These are phyloP conservation scores for Tympanoctomys barrerae DNA, from an alignment of 2,797 vertebrate species.

Conservation along the genomic window DNA sequence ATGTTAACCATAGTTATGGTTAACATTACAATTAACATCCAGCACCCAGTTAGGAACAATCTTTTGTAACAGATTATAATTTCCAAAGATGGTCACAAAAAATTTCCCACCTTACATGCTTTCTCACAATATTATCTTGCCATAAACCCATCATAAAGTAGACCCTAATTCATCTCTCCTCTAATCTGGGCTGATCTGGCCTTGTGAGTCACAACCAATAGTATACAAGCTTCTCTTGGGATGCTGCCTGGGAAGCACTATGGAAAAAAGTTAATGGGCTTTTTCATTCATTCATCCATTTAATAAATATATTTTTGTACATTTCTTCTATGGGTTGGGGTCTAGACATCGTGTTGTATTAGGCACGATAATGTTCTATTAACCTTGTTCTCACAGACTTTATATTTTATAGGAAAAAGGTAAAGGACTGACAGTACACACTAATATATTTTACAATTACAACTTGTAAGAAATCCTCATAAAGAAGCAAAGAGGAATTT, in stretches of 20 bases:
- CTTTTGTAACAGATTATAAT: conserved; percentile 22
- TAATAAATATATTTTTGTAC: conserved; percentile 52
- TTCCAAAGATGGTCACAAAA: conserved; percentile 40
- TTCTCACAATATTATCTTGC: not conserved
- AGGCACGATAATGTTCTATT: conserved; percentile 22
- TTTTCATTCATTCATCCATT: conserved; percentile 40
- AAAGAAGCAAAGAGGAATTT: conserved; percentile 48
- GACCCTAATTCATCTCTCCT: conserved; percentile 30
- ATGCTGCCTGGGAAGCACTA: not conserved
- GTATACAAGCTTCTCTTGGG: not conserved
- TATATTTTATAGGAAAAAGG: conserved; percentile 14
- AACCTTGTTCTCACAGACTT: conserved; percentile 2
- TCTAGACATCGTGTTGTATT: not conserved
- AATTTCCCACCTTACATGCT: not conserved
- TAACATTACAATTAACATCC: too few species aligned
- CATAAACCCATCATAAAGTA: not conserved
- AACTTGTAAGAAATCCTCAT: conserved; percentile 51
- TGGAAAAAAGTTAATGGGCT: not conserved
- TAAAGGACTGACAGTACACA: conserved; percentile 11
- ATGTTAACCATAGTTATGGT: not conserved
- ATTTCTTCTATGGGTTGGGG: conserved; percentile 3
- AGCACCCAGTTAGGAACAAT: not conserved
- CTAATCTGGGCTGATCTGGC: not conserved
- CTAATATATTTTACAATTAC: not conserved
- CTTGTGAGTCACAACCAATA: not conserved